These are phyloP conservation scores for Cladorhizidae sp. DNA, from an alignment of 37 sponge, comb jelly and placozoan genomes.

Conservation along the genomic window DNA sequence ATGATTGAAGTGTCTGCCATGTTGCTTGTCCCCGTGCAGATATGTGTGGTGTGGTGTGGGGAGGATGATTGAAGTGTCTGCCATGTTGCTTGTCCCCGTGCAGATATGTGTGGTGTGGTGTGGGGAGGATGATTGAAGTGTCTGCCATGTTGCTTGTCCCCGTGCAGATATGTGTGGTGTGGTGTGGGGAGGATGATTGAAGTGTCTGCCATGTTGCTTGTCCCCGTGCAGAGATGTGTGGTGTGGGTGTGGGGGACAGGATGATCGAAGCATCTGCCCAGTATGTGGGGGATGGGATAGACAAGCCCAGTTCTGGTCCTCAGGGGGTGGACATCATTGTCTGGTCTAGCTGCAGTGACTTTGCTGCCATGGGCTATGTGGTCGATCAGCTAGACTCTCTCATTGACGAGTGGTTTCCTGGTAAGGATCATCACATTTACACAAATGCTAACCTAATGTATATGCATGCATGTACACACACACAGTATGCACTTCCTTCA, in stretches of 20 bases:
- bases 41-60: not conserved
- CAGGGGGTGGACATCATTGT: constrained; percentile 87
- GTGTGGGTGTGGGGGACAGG: constrained; percentile 16
- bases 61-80: not conserved
- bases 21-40: not conserved
- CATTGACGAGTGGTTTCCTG: constrained; percentile 98
- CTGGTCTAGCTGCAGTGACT: constrained; percentile 73
- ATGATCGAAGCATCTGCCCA: constrained; percentile 41
- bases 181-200: not conserved
- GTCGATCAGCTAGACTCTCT: constrained; percentile 94
- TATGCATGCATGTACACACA: not conserved
- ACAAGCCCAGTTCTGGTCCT: constrained; percentile 1
- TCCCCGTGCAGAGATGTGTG: constrained; percentile 16
- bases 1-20: not conserved
- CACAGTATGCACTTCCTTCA: too few relatives aligned
- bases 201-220: not conserved
- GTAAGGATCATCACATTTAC: constrained; percentile 63
- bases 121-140: not conserved
- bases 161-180: too few relatives aligned
- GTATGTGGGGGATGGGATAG: constrained; percentile 61
- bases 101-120: not conserved
- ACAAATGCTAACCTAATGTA: too few relatives aligned
- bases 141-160: not conserved
- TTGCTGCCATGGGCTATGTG: constrained; percentile 90
- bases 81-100: not conserved